phyloP scores from a whole-genome alignment of 1,140 invertebrate genomes.

The Trachymyrmex cornetzi region DNA sequence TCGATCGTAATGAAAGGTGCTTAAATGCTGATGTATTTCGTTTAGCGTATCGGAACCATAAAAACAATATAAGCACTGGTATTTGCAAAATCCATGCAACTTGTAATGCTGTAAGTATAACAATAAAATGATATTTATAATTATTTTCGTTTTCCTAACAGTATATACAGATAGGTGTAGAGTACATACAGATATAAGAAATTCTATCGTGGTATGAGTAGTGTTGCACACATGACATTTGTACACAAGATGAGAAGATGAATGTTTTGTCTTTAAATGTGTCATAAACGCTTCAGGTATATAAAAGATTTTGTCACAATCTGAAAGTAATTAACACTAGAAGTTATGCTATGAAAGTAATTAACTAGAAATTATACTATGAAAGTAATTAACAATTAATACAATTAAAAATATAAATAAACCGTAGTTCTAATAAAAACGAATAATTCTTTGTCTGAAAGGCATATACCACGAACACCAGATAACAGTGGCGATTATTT shows the following conservation, averaged over 20 bases:
- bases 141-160: not conserved
- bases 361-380: no score
- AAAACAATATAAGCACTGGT: conserved; percentile 87
- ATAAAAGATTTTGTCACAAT: conserved; percentile 83
- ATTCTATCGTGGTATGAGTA: conserved; percentile 65
- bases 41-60: conserved; percentile 82
- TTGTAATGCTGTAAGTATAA: conserved; percentile 83
- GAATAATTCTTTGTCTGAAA: no score
- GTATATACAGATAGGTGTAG: not conserved
- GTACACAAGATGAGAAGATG: conserved; percentile 53
- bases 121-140: not conserved
- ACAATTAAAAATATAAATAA: no score
- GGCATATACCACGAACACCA: no score
- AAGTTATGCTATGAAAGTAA: conserved; percentile 5
- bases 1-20: conserved; percentile 84
- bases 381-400: no score
- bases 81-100: conserved; percentile 85
- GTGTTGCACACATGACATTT: conserved; percentile 82
- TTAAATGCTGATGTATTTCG: conserved; percentile 86
- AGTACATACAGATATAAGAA: conserved; percentile 77
- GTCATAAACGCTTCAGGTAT: conserved; percentile 81
- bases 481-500: no score
- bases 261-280: conserved; percentile 83
- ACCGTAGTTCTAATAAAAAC: no score
- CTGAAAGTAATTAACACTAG: conserved; percentile 66